Evolutionary conservation across 1,140 invertebrate genomes (phyloP).

Genomic region (Diabrotica undecimpunctata): DNA sequence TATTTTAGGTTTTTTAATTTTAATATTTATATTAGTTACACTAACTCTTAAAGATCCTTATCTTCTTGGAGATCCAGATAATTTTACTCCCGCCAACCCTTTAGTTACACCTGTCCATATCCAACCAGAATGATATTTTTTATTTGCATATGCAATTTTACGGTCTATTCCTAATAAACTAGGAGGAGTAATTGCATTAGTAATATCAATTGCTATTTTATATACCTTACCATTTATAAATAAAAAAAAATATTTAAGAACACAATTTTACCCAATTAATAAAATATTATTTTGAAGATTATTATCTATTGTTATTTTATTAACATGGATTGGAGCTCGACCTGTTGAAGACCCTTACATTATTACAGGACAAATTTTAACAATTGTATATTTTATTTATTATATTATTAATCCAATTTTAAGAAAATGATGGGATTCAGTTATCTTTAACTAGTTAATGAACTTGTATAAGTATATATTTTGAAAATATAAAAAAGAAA

Average conservation of each 20-base stretch:
- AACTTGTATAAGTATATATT: constrained; percentile 60
- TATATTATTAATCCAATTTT: constrained; percentile 52
- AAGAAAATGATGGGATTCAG: constrained; percentile 52
- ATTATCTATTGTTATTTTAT: constrained; percentile 52
- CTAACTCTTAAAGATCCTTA: constrained; percentile 48
- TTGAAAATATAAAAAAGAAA: constrained; percentile 63
- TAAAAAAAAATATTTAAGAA: constrained; percentile 53
- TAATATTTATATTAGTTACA: constrained; percentile 44
- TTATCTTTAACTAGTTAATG: constrained; percentile 53
- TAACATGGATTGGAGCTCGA: constrained; percentile 65
- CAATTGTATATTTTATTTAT: constrained; percentile 56
- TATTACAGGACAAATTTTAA: constrained; percentile 56
- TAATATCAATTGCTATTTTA: constrained; percentile 61
- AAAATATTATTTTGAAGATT: constrained; percentile 59
- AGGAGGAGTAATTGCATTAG: constrained; percentile 64
- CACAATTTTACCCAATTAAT: constrained; percentile 55
- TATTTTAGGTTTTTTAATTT: constrained; percentile 45
- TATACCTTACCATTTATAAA: constrained; percentile 53
- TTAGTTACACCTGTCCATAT: constrained; percentile 67
- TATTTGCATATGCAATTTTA: constrained; percentile 72
- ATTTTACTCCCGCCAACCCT: constrained; percentile 66
- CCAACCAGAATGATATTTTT: constrained; percentile 74
- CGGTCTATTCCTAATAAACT: constrained; percentile 72
- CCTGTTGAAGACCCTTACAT: constrained; percentile 61
- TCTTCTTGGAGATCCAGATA: constrained; percentile 62